Evolutionary conservation across 2,797 vertebrate genomes (phyloP).

Genomic region (Miichthys miiuy): DNA sequence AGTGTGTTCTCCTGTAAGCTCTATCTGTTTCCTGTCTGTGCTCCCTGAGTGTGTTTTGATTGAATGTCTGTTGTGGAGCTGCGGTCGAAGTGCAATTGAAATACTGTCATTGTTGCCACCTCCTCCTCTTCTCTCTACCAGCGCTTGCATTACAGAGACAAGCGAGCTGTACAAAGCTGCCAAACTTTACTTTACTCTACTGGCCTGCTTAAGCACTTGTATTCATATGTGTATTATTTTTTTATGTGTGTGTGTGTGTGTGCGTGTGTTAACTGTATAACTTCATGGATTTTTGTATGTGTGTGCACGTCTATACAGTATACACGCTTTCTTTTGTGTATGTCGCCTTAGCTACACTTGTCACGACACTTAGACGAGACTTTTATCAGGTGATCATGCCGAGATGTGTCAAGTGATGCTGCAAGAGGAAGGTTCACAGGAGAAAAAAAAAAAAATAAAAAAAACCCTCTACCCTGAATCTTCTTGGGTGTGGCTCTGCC

Average conservation of each 20-base stretch:
- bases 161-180: slow-evolving; percentile 48
- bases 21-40: slow-evolving; percentile 66
- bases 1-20: slow-evolving; percentile 54
- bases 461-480: neutral
- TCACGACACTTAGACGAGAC: slow-evolving; percentile 31
- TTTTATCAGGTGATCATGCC: slow-evolving; percentile 48
- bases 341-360: slow-evolving; percentile 36
- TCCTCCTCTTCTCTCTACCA: slow-evolving; percentile 51
- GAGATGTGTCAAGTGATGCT: slow-evolving; percentile 46
- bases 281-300: slow-evolving; percentile 26
- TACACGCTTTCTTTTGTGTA: slow-evolving; percentile 7
- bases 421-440: slow-evolving; percentile 15
- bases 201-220: slow-evolving; percentile 44
- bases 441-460: neutral
- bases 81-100: slow-evolving; percentile 68
- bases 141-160: slow-evolving; percentile 50
- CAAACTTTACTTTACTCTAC: slow-evolving; percentile 60
- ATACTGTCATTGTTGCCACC: slow-evolving; percentile 71
- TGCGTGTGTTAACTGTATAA: slow-evolving; percentile 22
- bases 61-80: slow-evolving; percentile 68
- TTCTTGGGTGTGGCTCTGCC: slow-evolving; percentile 38
- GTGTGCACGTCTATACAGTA: slow-evolving; percentile 26
- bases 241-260: neutral
- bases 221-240: slow-evolving; percentile 25
- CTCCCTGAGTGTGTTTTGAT: slow-evolving; percentile 68